A percentile compares a stretch with the other conserved stretches of the same genome.
Conservation (phyloP, 2,888 invertebrate species). For the Conus canariensis region DNA sequence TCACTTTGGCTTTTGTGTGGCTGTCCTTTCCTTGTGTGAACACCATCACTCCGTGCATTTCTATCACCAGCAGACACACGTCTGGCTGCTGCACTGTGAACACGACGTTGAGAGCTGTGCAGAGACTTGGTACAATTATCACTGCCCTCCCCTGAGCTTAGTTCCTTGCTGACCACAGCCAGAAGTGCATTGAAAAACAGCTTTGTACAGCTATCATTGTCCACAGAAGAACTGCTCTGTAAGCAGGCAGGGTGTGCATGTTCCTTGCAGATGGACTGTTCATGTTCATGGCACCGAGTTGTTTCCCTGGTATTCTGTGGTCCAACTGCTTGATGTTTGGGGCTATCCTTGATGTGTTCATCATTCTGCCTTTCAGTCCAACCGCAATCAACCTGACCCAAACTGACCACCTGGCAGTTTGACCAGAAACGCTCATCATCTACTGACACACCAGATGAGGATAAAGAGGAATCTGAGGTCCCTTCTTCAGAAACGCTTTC, state of each 20-base stretch:
- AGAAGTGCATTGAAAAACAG: not conserved
- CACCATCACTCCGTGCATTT: too few species aligned
- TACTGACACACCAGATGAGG: not conserved
- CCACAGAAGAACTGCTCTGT: not conserved
- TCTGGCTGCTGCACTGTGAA: too few species aligned
- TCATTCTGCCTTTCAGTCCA: too few species aligned
- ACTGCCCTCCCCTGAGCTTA: not conserved
- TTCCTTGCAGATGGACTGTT: not conserved
- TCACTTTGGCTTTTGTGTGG: too few species aligned
- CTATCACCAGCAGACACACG: too few species aligned
- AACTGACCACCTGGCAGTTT: not conserved
- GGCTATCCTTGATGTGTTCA: not conserved
- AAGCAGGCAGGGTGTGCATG: not conserved
- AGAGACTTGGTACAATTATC: not conserved
- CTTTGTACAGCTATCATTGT: not conserved
- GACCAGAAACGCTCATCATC: constrained; percentile 6
- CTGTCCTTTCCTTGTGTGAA: too few species aligned
- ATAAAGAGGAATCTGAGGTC: not conserved
- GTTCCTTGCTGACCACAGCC: not conserved
- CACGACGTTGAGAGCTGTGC: too few species aligned
- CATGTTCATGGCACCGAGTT: not conserved
- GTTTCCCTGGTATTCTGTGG: not conserved
- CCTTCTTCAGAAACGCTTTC: not conserved
- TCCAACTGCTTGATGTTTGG: not conserved
- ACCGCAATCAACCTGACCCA: not conserved